Percentiles rank a stretch among this genome's conserved stretches.
phyloP scores from a whole-genome alignment of 2,113 vertebrate species.

The Erythrolamprus reginae region DNA sequence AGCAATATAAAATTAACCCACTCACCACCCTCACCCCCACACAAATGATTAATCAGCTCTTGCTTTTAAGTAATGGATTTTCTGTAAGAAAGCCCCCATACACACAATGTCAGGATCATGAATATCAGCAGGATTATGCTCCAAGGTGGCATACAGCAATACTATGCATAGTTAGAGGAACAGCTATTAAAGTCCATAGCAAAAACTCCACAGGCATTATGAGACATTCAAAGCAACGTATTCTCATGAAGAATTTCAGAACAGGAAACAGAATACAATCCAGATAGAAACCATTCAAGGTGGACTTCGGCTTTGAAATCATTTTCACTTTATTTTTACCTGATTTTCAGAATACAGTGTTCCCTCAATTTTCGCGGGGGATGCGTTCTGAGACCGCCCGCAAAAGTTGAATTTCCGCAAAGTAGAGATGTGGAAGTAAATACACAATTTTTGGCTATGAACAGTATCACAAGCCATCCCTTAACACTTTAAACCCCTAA shows the following conservation, averaged over 20 bases:
- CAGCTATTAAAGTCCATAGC: not conserved
- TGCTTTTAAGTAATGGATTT: not conserved
- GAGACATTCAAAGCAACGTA: not conserved
- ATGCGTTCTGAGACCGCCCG: too few relatives aligned
- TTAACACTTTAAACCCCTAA: too few relatives aligned
- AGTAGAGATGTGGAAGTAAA: too few relatives aligned
- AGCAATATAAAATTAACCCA: slow-evolving; percentile 31
- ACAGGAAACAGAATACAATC: not conserved
- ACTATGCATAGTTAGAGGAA: not conserved
- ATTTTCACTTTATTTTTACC: not conserved
- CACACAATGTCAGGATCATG: not conserved
- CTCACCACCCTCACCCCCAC: not conserved
- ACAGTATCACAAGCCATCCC: too few relatives aligned
- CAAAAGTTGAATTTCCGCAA: too few relatives aligned
- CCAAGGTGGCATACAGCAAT: not conserved
- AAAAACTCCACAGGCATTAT: not conserved
- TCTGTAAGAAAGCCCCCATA: not conserved
- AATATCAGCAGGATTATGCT: not conserved
- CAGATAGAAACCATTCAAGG: not conserved
- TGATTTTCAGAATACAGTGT: not conserved
- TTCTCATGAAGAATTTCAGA: not conserved
- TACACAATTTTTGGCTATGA: too few relatives aligned
- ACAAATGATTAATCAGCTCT: slow-evolving; percentile 22
- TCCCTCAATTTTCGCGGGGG: too few relatives aligned
- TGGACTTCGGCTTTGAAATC: not conserved